Evolutionary conservation across 2,113 vertebrate species (phyloP).

Genomic region (Lynx canadensis): DNA sequence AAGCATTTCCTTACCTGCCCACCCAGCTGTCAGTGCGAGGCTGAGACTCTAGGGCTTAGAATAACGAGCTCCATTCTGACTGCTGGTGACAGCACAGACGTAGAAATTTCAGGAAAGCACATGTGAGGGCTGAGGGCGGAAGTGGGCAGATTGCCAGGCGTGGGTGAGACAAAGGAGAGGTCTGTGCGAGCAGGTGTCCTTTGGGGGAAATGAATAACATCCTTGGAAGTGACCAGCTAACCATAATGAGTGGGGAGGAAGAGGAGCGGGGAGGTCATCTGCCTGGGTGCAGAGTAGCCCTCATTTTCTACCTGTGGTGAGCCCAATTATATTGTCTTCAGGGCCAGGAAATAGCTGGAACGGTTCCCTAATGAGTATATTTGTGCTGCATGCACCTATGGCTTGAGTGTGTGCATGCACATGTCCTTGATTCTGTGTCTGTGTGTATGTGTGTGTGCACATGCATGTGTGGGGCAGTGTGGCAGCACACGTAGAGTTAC

Average conservation of each 20-base stretch:
- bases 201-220: background rate
- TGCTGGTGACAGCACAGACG: background rate
- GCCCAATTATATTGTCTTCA: background rate
- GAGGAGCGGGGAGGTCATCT: background rate
- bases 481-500: background rate
- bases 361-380: background rate
- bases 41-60: background rate
- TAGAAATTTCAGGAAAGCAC: background rate
- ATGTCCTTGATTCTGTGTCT: background rate
- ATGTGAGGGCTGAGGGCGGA: background rate
- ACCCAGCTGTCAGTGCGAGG: background rate
- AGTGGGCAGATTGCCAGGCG: background rate
- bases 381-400: background rate
- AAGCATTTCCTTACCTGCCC: background rate
- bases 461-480: no score
- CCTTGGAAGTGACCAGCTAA: background rate
- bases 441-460: background rate
- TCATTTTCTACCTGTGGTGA: background rate
- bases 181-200: background rate
- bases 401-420: background rate
- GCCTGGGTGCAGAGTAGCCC: background rate
- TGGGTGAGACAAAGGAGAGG: background rate
- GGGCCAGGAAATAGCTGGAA: background rate
- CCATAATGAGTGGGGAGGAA: background rate
- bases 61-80: background rate